Evolutionary conservation across 2,797 vertebrate species (phyloP).

Genomic region (Australoheros facetus): DNA sequence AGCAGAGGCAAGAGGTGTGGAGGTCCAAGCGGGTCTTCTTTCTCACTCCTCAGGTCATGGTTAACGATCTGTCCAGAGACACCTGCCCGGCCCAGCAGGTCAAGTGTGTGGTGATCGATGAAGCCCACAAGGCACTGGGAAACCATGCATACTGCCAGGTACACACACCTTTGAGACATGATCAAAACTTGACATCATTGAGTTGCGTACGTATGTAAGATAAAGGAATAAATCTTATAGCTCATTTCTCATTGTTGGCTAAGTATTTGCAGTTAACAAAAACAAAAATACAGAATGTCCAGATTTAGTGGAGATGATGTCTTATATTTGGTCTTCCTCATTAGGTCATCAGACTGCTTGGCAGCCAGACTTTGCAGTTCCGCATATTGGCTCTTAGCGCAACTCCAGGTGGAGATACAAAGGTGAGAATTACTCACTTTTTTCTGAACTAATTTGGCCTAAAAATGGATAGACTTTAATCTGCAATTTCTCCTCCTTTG

Average conservation of each 20-base stretch:
- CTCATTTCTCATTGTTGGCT: neutral
- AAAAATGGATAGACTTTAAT: neutral
- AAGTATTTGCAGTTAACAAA: neutral
- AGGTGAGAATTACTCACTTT: conserved; percentile 73
- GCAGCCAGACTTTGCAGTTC: conserved; percentile 87
- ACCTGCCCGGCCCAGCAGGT: conserved; percentile 87
- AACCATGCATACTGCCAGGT: conserved; percentile 99
- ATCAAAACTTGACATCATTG: neutral
- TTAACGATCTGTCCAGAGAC: conserved; percentile 92
- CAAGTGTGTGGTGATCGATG: conserved; percentile 95
- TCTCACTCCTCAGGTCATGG: conserved; percentile 96
- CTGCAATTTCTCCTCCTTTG: neutral
- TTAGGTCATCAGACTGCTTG: conserved; percentile 91
- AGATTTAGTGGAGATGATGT: neutral
- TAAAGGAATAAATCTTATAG: neutral
- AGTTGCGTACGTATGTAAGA: neutral
- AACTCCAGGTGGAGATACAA: conserved; percentile 92
- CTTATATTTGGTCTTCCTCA: neutral
- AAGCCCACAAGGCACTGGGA: conserved; percentile 95
- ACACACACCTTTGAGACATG: conserved; percentile 29
- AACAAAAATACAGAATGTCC: neutral
- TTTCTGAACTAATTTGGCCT: neutral
- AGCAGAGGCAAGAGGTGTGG: conserved; percentile 87
- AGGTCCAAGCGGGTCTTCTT: conserved; percentile 88
- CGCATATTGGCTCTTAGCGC: conserved; percentile 94